phyloP scores from a whole-genome alignment of 2,113 vertebrate genomes.

The Forbesichthys papilliferus region DNA sequence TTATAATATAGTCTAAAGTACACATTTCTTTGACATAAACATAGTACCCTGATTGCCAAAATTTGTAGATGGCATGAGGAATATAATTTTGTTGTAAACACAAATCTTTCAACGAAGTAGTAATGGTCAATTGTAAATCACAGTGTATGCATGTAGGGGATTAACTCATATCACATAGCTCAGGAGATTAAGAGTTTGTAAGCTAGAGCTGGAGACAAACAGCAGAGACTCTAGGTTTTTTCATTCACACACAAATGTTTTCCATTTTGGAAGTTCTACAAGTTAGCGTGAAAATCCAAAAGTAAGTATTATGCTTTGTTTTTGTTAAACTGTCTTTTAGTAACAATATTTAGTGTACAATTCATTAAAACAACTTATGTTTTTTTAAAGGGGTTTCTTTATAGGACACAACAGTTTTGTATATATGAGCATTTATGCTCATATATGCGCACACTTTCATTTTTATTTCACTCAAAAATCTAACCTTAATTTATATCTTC shows the following conservation, averaged over 20 bases:
- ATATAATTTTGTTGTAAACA: constrained; percentile 24
- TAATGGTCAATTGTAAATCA: constrained; percentile 63
- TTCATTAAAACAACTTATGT: too few species aligned
- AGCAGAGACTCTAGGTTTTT: constrained; percentile 20
- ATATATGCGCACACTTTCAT: too few species aligned
- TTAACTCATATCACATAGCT: constrained; percentile 69
- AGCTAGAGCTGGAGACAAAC: constrained; percentile 51
- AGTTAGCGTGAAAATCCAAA: constrained; percentile 12
- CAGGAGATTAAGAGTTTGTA: constrained; percentile 73
- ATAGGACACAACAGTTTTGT: too few species aligned
- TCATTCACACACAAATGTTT: constrained; percentile 21
- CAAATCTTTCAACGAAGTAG: constrained; percentile 38
- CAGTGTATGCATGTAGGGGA: constrained; percentile 67
- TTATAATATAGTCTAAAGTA: neutral
- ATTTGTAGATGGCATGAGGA: constrained; percentile 19
- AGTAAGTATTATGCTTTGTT: constrained; percentile 49
- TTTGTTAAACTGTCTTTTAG: neutral
- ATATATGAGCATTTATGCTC: too few species aligned
- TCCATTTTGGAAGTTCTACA: constrained; percentile 15
- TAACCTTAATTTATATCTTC: too few species aligned
- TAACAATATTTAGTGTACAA: too few species aligned
- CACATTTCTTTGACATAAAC: neutral
- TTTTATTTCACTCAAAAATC: too few species aligned
- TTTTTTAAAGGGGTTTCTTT: too few species aligned
- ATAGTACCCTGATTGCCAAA: constrained; percentile 36